Conservation (phyloP, 92 coral and sea anemone species). For the Umimayanthus chanpuru region DNA sequence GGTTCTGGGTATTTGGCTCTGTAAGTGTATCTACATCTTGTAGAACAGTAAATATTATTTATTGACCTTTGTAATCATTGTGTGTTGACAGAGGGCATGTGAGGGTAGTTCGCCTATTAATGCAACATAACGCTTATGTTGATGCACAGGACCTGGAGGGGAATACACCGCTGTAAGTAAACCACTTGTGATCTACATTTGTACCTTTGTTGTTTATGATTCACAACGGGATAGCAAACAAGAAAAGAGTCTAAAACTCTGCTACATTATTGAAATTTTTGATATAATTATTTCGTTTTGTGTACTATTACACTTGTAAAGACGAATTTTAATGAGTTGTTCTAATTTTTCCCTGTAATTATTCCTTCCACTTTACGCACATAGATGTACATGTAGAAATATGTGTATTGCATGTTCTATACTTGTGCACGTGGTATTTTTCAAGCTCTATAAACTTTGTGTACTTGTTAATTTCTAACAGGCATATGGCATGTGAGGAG, state of each 20-base stretch:
- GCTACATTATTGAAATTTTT: too few relatives aligned
- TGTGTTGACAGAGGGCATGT: constrained; percentile 74
- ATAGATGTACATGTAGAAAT: too few relatives aligned
- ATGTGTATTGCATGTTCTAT: not conserved
- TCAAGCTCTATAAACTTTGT: not conserved
- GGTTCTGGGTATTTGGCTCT: too few relatives aligned
- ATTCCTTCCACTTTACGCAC: not conserved
- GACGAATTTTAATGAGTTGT: not conserved
- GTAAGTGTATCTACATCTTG: too few relatives aligned
- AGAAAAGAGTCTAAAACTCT: not conserved
- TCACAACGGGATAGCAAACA: not conserved
- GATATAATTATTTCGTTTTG: too few relatives aligned
- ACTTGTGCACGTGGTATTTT: not conserved
- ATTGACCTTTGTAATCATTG: not conserved
- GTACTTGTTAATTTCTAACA: constrained; percentile 6
- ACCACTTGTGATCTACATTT: not conserved
- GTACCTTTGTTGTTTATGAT: not conserved
- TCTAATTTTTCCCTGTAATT: not conserved
- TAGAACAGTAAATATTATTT: too few relatives aligned
- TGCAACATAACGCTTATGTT: constrained; percentile 64
- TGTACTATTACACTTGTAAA: too few relatives aligned
- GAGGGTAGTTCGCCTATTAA: constrained; percentile 78
- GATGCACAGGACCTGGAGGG: constrained; percentile 91
- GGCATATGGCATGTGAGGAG: constrained; percentile 98
- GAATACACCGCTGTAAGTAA: constrained; percentile 86